A percentile compares a stretch with the other conserved stretches of the same genome.
These are phyloP conservation scores for Cryptoblepharus egeriae DNA, from an alignment of 2,797 vertebrate genomes.

Conservation along the genomic window DNA sequence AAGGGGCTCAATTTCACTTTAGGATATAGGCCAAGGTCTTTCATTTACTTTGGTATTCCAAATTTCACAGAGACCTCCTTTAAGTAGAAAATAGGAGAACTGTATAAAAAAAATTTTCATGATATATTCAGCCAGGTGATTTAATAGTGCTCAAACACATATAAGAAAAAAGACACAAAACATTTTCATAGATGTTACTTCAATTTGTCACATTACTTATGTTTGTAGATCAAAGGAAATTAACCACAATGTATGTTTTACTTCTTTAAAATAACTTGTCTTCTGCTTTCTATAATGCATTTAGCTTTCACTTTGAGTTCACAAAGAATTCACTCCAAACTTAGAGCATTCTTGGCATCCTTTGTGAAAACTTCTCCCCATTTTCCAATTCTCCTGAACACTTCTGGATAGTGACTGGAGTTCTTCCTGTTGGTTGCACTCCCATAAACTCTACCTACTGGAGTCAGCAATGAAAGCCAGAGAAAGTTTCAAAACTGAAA, in stretches of 20 bases:
- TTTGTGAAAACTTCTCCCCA: not conserved
- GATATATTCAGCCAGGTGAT: not conserved
- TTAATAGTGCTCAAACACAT: slow-evolving; percentile 20
- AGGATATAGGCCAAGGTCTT: too few relatives aligned
- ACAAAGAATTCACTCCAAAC: not conserved
- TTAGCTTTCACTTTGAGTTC: not conserved
- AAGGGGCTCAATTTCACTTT: too few relatives aligned
- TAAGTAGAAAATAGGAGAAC: slow-evolving; percentile 9
- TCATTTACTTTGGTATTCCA: slow-evolving; percentile 1
- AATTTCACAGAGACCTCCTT: slow-evolving; percentile 24
- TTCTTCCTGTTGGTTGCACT: not conserved
- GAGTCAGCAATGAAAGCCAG: not conserved
- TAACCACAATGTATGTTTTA: not conserved
- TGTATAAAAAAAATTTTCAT: slow-evolving; percentile 6
- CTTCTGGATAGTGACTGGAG: not conserved
- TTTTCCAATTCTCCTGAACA: not conserved
- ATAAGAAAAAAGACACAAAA: not conserved
- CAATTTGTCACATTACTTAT: not conserved
- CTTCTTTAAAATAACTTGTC: not conserved
- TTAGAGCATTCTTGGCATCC: not conserved
- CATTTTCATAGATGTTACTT: not conserved
- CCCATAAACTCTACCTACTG: too few relatives aligned
- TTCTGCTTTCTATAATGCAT: not conserved
- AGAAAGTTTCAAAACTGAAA: not conserved
- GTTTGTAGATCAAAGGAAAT: slow-evolving; percentile 19